Evolutionary conservation across 2,113 vertebrate species (phyloP).

Genomic region (Xenus cinereus): DNA sequence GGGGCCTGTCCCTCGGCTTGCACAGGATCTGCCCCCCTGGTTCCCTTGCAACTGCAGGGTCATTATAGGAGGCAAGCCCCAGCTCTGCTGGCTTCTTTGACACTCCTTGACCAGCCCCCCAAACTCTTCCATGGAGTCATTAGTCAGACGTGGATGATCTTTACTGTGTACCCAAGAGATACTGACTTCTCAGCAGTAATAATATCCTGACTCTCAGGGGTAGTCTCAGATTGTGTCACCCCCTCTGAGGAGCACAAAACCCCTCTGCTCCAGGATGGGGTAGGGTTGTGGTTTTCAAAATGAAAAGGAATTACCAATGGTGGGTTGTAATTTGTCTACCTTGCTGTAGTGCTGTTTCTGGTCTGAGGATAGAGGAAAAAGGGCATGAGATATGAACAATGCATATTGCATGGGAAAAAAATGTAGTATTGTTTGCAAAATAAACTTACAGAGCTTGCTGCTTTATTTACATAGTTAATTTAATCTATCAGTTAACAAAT

Average conservation of each 20-base stretch:
- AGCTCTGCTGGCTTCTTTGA: neutral
- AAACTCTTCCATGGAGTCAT: neutral
- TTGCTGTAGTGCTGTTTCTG: neutral
- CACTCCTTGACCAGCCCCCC: neutral
- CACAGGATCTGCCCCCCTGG: neutral
- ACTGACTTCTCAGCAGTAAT: neutral
- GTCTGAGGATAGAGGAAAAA: neutral
- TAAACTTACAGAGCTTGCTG: neutral
- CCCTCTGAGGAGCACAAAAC: neutral
- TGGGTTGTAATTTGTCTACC: neutral
- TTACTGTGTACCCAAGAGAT: neutral
- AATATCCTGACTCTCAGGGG: neutral
- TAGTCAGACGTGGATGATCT: neutral
- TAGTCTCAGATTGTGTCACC: neutral
- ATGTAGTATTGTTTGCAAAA: neutral
- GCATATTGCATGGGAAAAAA: neutral
- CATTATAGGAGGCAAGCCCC: neutral
- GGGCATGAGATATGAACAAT: neutral
- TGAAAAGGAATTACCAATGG: neutral
- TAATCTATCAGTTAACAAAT: neutral
- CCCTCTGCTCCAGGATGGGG: neutral
- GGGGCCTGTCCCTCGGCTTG: neutral
- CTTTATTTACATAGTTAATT: neutral
- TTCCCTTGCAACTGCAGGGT: neutral
- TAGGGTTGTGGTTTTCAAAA: neutral